Base-by-base conservation (phyloP, 2,888 invertebrate genomes). In the Sarcophaga carnaria region DNA sequence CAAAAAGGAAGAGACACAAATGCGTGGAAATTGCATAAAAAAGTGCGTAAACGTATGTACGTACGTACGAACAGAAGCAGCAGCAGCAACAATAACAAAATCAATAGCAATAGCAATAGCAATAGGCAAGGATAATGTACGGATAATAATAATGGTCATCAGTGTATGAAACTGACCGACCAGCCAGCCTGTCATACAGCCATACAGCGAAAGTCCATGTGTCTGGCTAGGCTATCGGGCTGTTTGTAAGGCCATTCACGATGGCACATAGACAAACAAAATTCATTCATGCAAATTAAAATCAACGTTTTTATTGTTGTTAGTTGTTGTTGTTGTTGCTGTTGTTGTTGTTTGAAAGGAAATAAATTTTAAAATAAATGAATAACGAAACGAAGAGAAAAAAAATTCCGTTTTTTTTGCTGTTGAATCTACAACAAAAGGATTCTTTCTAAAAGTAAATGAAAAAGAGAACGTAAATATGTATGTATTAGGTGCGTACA, bases 331-430 rank as follows among this genome's bases (percentile, higher is more conserved):
- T 49, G 14, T 49, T 49, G 47, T 49, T 49, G 49, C 3, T 49
- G 49, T 49, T 49, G 49, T 49, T 49, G 49, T 49, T 54, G 54
- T 85, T 37, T 85, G 81, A 80, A 86, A 85, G 81, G 83, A 88
- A 89, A 89, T 89, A 89, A 89, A 89, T 89, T 89, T 87, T 89
- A 86, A 89, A 89, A 88, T 89, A 89, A 89, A 89, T 89, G 87
- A 88, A 88, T 86, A 83, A 17, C 54, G 54, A 17, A 54, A 54
- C 12, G 5, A 86, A 88, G 85, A 85, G 81, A 79, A 81, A 80
- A 80, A 87, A 87, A 87, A 85, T 80, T 66, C 75, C 0, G 22
- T 22, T 22, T 20, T 22, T 22, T 22, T 22, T 22, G 22, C 22
- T 22, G 22, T 22, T 22, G 22, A 22, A 22, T 22, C 22, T 22